phyloP scores from a whole-genome alignment of 2,888 invertebrate species.

The Acrocyrtus sp. region DNA sequence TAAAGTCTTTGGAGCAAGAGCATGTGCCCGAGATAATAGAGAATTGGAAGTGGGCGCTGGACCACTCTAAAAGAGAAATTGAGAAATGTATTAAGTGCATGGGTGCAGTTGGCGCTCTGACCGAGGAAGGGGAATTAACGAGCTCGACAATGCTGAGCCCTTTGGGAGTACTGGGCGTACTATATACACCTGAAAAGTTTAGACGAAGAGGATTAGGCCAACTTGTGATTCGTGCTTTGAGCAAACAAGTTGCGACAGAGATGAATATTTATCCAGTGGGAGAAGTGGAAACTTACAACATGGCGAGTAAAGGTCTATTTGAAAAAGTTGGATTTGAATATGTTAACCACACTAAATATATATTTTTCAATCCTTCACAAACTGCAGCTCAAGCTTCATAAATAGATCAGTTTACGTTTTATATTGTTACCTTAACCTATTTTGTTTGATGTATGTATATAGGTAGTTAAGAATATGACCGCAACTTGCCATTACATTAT shows the following conservation, averaged over 20 bases:
- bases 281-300: slow-evolving; percentile 22
- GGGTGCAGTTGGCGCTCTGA: slow-evolving; percentile 2
- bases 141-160: slow-evolving; percentile 1
- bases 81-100: slow-evolving; percentile 3
- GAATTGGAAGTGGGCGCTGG: slow-evolving; percentile 13
- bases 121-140: no score
- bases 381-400: no score
- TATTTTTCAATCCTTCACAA: no score
- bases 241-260: neutral
- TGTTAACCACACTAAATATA: slow-evolving; percentile 13
- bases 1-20: slow-evolving; percentile 1
- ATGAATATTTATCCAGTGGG: slow-evolving; percentile 5
- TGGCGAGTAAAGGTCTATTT: slow-evolving; percentile 6
- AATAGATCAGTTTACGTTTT: no score
- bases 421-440: no score
- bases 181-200: slow-evolving; percentile 16
- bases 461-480: no score
- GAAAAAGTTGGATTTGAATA: slow-evolving; percentile 24
- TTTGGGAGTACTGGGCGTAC: slow-evolving; percentile 9
- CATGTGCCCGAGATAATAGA: slow-evolving; percentile 4
- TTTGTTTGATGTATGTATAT: no score
- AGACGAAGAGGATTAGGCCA: slow-evolving; percentile 7
- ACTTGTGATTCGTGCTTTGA: slow-evolving; percentile 4
- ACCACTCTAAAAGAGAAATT: slow-evolving; percentile 4
- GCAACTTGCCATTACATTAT: no score